These are phyloP conservation scores for Bicyclus anynana DNA, from an alignment of 1,140 invertebrate species.

Conservation along the genomic window DNA sequence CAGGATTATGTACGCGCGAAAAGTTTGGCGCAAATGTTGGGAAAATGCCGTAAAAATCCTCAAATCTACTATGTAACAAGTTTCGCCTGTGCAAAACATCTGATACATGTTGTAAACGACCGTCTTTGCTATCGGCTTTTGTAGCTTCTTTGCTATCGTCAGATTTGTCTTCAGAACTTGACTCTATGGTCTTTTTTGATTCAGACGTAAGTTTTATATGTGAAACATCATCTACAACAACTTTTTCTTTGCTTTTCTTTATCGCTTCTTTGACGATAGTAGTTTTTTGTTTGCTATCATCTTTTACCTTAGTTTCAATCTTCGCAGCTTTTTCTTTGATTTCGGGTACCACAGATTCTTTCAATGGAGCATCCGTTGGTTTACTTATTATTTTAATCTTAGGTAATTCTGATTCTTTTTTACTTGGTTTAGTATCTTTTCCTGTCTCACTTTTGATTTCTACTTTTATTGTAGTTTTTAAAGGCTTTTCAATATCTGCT, in stretches of 20 bases:
- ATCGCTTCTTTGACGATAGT: not conserved
- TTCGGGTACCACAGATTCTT: constrained; percentile 11
- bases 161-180: constrained; percentile 22
- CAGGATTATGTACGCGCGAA: constrained; percentile 78
- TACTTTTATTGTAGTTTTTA: constrained; percentile 10
- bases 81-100: constrained; percentile 58
- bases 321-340: constrained; percentile 7
- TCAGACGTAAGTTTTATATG: not conserved
- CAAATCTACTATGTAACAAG: constrained; percentile 72
- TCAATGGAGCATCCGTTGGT: not conserved
- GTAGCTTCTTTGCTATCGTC: constrained; percentile 18
- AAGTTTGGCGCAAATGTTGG: constrained; percentile 83
- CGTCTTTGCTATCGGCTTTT: constrained; percentile 38
- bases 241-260: constrained; percentile 10
- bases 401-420: constrained; percentile 4
- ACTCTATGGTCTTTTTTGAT: constrained; percentile 14
- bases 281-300: constrained; percentile 7
- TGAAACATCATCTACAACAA: not conserved
- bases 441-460: constrained; percentile 5
- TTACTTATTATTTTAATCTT: constrained; percentile 1
- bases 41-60: constrained; percentile 78
- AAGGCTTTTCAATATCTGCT: constrained; percentile 13
- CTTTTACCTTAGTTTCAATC: constrained; percentile 7
- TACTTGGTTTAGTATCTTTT: not conserved
- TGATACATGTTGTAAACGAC: constrained; percentile 47